Evolutionary conservation across 2,888 invertebrate genomes (phyloP), one percentile per base, ranked within the genome.

Genomic region (Athalia circularis): DNA sequence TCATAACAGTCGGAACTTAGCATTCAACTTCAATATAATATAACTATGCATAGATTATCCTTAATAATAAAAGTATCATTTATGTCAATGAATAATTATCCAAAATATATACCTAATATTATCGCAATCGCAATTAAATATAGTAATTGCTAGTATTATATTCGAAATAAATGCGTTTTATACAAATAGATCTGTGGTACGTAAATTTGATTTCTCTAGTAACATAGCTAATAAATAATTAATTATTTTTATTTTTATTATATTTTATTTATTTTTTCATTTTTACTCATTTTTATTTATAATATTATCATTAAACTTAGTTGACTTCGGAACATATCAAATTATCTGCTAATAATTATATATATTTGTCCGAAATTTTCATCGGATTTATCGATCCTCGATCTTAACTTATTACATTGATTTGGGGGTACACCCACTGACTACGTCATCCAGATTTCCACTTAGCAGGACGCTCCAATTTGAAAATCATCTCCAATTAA

Each of bases 171-270:
- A 85, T 82, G 81, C 80, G 81, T 82, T 85, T 87, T 85, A 83
- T 87, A 87, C 86, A 87, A 88, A 86, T 85, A 86, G 84, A 84
- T 86, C 83, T 86, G 85, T 84, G 83, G 82, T 87, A 86, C 72
- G 61, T 75, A 87, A 86, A 86, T 86, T 84, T 85, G 82, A 85
- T 86, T 82, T 82, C 79, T 83, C 83, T 84, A 86, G 82, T 84
- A 85, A 80, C 70, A 84, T 81, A 83, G 81, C 83, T 86, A 85
- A 87, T 85, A 85, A 87, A 86, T 85, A 84, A 87, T 85, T 79
- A 80, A 82, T 83, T 82, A 82, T 84, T 81, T 77, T 29, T 29
- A 29, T 29, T 29, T 29, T 29, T 29, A 29, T 29, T 29, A 29
- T 29, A 29, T 29, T 29, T 29, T 29, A 29, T n/a, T n/a, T n/a